Conservation (phyloP, 2,888 invertebrate genomes). For the Nudaria mundana region DNA sequence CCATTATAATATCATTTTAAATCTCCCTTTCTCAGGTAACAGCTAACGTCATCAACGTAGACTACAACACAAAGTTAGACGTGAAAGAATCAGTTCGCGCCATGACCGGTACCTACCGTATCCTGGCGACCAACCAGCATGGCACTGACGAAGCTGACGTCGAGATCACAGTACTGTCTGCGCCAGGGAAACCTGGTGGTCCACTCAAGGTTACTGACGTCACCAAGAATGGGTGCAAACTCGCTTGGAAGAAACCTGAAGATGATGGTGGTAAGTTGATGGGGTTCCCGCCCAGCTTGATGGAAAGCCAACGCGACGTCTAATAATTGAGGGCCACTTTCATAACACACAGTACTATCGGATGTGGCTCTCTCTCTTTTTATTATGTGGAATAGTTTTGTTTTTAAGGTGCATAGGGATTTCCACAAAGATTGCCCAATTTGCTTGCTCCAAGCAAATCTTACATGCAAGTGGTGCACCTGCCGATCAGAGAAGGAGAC, state of each 20-base stretch:
- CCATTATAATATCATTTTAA: background rate
- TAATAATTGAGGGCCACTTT: no score
- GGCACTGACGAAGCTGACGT: conserved; percentile 96
- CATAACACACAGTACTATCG: no score
- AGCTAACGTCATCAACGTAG: conserved; percentile 90
- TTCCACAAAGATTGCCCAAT: no score
- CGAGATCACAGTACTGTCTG: conserved; percentile 92
- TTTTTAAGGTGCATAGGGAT: no score
- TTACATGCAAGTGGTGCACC: no score
- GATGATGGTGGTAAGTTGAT: conserved; percentile 90
- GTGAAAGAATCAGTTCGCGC: conserved; percentile 89
- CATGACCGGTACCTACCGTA: conserved; percentile 95
- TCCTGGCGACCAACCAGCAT: conserved; percentile 94
- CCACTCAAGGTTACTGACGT: conserved; percentile 94
- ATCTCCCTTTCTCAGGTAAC: conserved; percentile 69
- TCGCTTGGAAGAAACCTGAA: conserved; percentile 96
- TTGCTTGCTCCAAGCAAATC: no score
- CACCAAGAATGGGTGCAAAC: conserved; percentile 93
- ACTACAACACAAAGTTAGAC: conserved; percentile 93
- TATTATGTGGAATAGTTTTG: no score
- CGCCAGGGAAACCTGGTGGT: conserved; percentile 93
- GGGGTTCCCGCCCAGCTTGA: background rate
- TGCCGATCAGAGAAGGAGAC: no score
- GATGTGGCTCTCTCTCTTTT: no score
- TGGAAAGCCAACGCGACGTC: background rate